Conservation (phyloP, 2,888 invertebrate genomes). For the Tortrix viridana region DNA sequence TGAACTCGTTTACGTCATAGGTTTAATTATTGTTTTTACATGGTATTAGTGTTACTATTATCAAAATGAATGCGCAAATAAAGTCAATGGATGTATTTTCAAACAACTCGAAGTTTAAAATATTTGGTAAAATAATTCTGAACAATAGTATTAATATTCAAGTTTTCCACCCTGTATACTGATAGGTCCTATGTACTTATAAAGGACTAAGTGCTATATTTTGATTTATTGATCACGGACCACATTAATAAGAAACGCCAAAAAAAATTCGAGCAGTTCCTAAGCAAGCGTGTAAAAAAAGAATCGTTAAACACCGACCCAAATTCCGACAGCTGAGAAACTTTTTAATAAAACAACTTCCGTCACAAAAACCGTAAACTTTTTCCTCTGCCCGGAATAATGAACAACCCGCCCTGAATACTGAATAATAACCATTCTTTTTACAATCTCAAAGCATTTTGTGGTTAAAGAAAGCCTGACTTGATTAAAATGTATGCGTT, state of each 20-base stretch:
- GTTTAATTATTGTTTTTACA: background rate
- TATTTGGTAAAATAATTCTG: too few relatives aligned
- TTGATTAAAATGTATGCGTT: constrained; percentile 25
- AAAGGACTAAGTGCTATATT: too few relatives aligned
- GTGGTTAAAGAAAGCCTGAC: constrained; percentile 23
- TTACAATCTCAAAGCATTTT: constrained; percentile 24
- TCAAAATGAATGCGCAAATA: too few relatives aligned
- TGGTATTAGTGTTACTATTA: too few relatives aligned
- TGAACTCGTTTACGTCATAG: background rate
- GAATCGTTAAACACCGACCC: constrained; percentile 5
- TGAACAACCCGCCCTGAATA: constrained; percentile 39
- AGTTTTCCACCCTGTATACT: too few relatives aligned
- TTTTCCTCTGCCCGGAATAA: constrained; percentile 44
- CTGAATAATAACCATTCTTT: constrained; percentile 41
- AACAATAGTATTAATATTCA: too few relatives aligned
- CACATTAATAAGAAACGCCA: too few relatives aligned
- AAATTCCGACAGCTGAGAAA: constrained; percentile 19
- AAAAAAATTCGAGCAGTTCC: too few relatives aligned
- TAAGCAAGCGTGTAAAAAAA: constrained; percentile 3
- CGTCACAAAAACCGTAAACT: constrained; percentile 39
- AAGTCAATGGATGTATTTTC: too few relatives aligned
- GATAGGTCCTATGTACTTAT: too few relatives aligned
- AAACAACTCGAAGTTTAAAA: too few relatives aligned
- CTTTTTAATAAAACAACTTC: constrained; percentile 39
- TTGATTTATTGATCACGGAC: too few relatives aligned